These are phyloP conservation scores for Murina feae DNA, from an alignment of 2,113 vertebrate genomes.

Conservation along the genomic window DNA sequence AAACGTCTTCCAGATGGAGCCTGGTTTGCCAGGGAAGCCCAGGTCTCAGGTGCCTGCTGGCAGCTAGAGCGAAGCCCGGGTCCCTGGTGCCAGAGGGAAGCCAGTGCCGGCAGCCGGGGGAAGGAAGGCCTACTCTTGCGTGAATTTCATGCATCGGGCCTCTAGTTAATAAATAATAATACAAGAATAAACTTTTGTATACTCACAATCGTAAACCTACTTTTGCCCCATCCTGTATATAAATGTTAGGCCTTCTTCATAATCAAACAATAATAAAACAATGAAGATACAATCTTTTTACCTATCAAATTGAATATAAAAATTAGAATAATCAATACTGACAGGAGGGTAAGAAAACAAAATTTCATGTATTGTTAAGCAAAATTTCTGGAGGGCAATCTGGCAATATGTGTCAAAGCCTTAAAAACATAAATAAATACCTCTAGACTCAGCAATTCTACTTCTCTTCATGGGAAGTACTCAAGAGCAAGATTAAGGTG, in stretches of 20 bases:
- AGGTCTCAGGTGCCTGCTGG: too few species aligned
- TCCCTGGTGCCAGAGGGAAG: too few species aligned
- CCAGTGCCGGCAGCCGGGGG: too few species aligned
- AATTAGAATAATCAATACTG: background rate
- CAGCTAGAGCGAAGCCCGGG: too few species aligned
- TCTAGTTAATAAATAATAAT: background rate
- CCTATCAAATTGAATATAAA: background rate
- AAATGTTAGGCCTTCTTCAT: background rate
- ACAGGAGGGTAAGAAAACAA: background rate
- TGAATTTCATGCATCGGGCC: too few species aligned
- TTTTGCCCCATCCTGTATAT: background rate
- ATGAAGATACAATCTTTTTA: background rate
- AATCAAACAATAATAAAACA: conserved; percentile 7
- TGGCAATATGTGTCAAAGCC: background rate
- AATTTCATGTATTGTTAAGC: background rate
- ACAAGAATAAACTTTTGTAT: background rate
- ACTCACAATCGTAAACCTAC: background rate
- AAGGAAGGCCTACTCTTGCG: too few species aligned
- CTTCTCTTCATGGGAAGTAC: conserved; percentile 18
- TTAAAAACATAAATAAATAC: conserved; percentile 36
- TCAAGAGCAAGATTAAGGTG: background rate
- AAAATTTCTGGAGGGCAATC: background rate
- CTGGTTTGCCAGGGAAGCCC: too few species aligned
- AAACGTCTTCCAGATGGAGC: too few species aligned
- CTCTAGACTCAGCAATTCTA: background rate